Base-by-base conservation (phyloP, 2,113 vertebrate genomes). In the Sebastes schlegelii region DNA sequence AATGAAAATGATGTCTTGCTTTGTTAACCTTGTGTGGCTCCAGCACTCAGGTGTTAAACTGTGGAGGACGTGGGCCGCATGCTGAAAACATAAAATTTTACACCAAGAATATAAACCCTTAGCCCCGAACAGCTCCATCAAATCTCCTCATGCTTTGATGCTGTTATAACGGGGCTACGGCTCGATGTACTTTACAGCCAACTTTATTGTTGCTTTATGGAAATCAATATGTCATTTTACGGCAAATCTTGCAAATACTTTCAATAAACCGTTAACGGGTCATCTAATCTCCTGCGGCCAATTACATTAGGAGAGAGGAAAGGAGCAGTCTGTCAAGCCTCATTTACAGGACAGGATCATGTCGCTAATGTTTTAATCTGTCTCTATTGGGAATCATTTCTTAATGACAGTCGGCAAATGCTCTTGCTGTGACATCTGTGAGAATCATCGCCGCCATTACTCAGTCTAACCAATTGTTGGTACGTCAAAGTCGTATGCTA, bases 1-100 rank as follows among this genome's bases (percentile, higher is more conserved):
- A 89, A 95, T 92, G 88, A 91, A 92, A 92, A 92, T 86, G 69
- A 92, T 90, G 89, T 85, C 91, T 89, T 85, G 89, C 92, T 92
- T 92, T 93, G 90, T 93, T 93, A 91, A 91, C 91, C 86, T 90
- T 85, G 84, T 72, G 84, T 74, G 77, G 72, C 85, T 87, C 72
- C 62, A 82, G 80, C 85, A 87, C 88, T 86, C 79, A 82, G 83
- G 86, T 83, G 87, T 89, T 90, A 89, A 88, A 90, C 68, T 76
- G 74, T 8, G 42, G 57, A 72, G 82, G 79, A 83, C 42, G 62
- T 72, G 86, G 46, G 67, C 68, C 61, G 86, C 80, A 81, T 89
- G 48, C 73, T 16, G 51, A 76, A 66, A 77, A 74, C 34, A 19
- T 55, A 17, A 73, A 68, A 76, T 55, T 42, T 65, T 78, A 80